Conservation (phyloP, 2,113 vertebrate genomes). For the Takifugu flavidus region DNA sequence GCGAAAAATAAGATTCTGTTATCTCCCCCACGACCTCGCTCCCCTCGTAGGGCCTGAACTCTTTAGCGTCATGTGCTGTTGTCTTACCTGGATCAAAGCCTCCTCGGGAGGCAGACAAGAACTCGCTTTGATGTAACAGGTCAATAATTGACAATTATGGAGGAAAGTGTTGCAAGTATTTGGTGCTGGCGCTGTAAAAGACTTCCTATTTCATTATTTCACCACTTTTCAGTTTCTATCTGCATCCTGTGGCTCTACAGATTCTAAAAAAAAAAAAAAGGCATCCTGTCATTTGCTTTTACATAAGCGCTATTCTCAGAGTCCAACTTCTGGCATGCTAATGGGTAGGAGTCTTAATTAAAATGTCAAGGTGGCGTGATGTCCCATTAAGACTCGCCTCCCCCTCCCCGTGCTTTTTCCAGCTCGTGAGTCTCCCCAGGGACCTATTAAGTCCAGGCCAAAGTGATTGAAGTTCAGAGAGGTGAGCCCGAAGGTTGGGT, state of each 20-base stretch:
- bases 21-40: too few species aligned
- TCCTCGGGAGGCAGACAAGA: too few species aligned
- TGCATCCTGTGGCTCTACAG: slow-evolving; percentile 19
- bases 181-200: too few species aligned
- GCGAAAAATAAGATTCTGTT: too few species aligned
- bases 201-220: too few species aligned
- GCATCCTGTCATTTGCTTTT: slow-evolving; percentile 62
- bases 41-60: too few species aligned
- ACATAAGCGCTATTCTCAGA: slow-evolving; percentile 49
- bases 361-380: slow-evolving; percentile 82
- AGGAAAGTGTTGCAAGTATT: too few species aligned
- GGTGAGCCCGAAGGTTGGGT: slow-evolving; percentile 75
- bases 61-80: too few species aligned
- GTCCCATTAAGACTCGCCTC: slow-evolving; percentile 74
- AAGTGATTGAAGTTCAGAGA: slow-evolving; percentile 83
- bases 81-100: too few species aligned
- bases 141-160: too few species aligned
- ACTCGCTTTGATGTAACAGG: too few species aligned
- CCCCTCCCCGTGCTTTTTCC: slow-evolving; percentile 55
- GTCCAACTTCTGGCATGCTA: slow-evolving; percentile 73
- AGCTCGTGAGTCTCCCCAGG: slow-evolving; percentile 76
- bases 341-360: slow-evolving; percentile 79
- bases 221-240: not conserved
- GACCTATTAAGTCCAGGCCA: slow-evolving; percentile 78
- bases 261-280: slow-evolving; percentile 28